A percentile compares a stretch with the other conserved stretches of the same genome.
Evolutionary conservation across 2,113 vertebrate species (phyloP).

Genomic region (Corapipo altera): DNA sequence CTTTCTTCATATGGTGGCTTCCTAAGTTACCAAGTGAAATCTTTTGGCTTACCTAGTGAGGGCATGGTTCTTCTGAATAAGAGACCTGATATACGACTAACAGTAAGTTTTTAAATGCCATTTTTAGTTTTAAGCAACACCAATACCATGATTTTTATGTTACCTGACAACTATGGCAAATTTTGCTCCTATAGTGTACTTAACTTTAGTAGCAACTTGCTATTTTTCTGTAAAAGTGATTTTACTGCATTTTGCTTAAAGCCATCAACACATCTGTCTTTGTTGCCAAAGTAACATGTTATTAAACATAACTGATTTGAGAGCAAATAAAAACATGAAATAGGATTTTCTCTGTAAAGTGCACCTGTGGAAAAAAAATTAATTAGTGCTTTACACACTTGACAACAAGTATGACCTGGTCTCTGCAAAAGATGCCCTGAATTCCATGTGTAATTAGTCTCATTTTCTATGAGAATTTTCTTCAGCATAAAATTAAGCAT

Average conservation of each 20-base stretch:
- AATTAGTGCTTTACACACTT: background rate
- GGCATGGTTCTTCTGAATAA: constrained; percentile 86
- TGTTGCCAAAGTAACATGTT: background rate
- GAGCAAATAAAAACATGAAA: background rate
- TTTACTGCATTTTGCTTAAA: background rate
- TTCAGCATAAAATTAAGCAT: background rate
- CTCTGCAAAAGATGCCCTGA: background rate
- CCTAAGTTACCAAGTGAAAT: constrained; percentile 89
- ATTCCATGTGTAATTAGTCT: background rate
- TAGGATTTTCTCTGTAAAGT: background rate
- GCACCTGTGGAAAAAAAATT: background rate
- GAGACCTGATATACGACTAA: constrained; percentile 81
- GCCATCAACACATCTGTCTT: background rate
- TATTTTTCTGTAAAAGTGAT: background rate
- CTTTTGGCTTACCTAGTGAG: constrained; percentile 90
- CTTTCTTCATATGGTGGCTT: constrained; percentile 93
- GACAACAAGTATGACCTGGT: background rate
- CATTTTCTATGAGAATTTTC: background rate
- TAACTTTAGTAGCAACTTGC: background rate
- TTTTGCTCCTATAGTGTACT: background rate
- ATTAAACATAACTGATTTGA: background rate
- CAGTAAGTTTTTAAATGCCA: constrained; percentile 67
- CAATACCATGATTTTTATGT: background rate
- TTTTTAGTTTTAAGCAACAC: background rate
- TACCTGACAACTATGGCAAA: background rate